A percentile compares a stretch with the other conserved stretches of the same genome.
These are phyloP conservation scores for Leptothorax acervorum DNA, from an alignment of 2,888 invertebrate species.

Conservation along the genomic window DNA sequence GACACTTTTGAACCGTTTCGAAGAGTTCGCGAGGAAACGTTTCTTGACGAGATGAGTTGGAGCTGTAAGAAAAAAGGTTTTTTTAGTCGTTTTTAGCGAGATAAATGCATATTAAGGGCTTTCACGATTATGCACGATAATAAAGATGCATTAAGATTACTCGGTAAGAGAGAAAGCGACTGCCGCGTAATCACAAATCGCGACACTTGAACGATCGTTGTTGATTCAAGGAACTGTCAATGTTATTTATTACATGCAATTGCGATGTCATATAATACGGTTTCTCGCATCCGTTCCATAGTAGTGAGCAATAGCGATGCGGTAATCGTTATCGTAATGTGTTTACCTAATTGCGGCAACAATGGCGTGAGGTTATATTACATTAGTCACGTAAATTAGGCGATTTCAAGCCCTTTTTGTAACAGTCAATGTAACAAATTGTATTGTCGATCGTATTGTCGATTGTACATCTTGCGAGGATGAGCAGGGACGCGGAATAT, in stretches of 20 bases:
- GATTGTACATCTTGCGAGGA: conserved; percentile 48
- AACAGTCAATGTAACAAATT: not conserved
- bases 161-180: not conserved
- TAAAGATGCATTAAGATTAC: not conserved
- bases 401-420: not conserved
- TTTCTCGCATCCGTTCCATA: not conserved
- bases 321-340: not conserved
- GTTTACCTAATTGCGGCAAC: not conserved
- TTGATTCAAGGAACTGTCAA: not conserved
- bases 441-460: not conserved
- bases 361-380: conserved; percentile 18
- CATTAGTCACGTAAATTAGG: no score
- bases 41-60: not conserved
- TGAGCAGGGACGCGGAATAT: conserved; percentile 74
- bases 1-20: conserved; percentile 58
- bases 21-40: not conserved
- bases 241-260: not conserved
- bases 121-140: not conserved
- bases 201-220: not conserved
- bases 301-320: not conserved
- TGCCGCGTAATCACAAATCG: not conserved
- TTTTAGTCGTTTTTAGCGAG: not conserved
- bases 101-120: not conserved
- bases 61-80: not conserved
- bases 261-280: not conserved